phyloP scores from a whole-genome alignment of 2,888 invertebrate species.

The Sarcophaga subvicina region DNA sequence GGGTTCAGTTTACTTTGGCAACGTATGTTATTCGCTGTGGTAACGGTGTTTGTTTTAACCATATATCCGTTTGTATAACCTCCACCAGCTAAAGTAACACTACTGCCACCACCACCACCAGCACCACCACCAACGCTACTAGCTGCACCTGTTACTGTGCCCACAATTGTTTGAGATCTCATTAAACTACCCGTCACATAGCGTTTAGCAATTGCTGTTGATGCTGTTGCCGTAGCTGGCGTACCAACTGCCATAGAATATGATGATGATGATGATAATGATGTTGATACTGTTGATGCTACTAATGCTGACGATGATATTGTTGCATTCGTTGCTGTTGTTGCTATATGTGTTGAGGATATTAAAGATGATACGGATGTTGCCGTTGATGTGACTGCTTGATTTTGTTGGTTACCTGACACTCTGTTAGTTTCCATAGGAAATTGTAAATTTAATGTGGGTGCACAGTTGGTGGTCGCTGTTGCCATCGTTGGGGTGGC shows the following conservation, averaged over 20 bases:
- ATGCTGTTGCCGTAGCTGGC: conserved; percentile 62
- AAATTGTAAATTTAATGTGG: conserved; percentile 71
- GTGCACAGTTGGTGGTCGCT: conserved; percentile 54
- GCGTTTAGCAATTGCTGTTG: conserved; percentile 75
- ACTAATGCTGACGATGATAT: conserved; percentile 23
- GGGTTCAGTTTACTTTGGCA: conserved; percentile 62
- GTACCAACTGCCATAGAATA: conserved; percentile 71
- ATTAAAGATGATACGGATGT: conserved; percentile 63
- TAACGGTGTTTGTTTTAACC: conserved; percentile 63
- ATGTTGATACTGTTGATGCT: conserved; percentile 1
- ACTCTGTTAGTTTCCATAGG: conserved; percentile 60
- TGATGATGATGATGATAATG: conserved; percentile 12
- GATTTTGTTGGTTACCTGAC: conserved; percentile 73
- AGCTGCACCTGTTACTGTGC: conserved; percentile 69
- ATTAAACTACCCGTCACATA: conserved; percentile 80
- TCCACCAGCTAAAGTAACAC: conserved; percentile 1
- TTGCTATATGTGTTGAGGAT: conserved; percentile 51
- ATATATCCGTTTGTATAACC: conserved; percentile 61
- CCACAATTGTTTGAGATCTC: conserved; percentile 78
- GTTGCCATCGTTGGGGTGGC: conserved; percentile 33
- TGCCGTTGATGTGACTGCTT: conserved; percentile 63
- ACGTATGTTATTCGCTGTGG: conserved; percentile 58
- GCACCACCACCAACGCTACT: conserved; percentile 53
- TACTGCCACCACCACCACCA: conserved; percentile 64
- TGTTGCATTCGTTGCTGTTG: conserved; percentile 49